Conservation (phyloP, 2,113 vertebrate species). For the Hippocampus zosterae region DNA sequence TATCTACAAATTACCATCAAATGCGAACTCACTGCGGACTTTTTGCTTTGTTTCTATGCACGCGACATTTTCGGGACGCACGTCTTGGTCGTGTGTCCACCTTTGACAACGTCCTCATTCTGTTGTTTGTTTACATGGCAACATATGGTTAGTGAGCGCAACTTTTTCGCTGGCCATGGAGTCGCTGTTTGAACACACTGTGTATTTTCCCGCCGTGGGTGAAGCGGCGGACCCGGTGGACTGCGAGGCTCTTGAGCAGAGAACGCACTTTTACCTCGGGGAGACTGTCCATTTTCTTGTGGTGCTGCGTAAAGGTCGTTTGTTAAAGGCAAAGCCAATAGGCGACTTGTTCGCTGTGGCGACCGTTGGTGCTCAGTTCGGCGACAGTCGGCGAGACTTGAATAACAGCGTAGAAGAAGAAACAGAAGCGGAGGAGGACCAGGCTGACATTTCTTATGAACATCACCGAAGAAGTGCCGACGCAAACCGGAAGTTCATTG, state of each 20-base stretch:
- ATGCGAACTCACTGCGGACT: background rate
- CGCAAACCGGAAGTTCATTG: background rate
- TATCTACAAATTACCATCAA: background rate
- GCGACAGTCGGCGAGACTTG: slow-evolving; percentile 64
- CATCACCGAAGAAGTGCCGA: slow-evolving; percentile 43
- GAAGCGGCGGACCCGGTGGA: background rate
- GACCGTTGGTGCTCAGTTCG: slow-evolving; percentile 77
- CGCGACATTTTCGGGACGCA: background rate
- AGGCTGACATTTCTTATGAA: no score
- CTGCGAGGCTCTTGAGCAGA: background rate
- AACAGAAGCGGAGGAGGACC: slow-evolving; percentile 58
- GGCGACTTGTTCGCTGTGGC: slow-evolving; percentile 82
- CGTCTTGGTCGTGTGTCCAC: background rate
- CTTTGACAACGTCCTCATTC: background rate
- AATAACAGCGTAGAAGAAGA: slow-evolving; percentile 49
- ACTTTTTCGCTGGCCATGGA: slow-evolving; percentile 1
- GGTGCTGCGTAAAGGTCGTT: background rate
- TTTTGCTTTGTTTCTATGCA: background rate
- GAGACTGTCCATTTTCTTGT: background rate
- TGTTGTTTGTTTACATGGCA: slow-evolving; percentile 1
- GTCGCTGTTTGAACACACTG: background rate
- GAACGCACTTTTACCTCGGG: slow-evolving; percentile 7
- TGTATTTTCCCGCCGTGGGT: background rate
- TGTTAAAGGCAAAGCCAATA: background rate
- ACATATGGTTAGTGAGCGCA: background rate